Conservation (phyloP, 2,797 vertebrate genomes). For the Chrysocyon brachyurus region DNA sequence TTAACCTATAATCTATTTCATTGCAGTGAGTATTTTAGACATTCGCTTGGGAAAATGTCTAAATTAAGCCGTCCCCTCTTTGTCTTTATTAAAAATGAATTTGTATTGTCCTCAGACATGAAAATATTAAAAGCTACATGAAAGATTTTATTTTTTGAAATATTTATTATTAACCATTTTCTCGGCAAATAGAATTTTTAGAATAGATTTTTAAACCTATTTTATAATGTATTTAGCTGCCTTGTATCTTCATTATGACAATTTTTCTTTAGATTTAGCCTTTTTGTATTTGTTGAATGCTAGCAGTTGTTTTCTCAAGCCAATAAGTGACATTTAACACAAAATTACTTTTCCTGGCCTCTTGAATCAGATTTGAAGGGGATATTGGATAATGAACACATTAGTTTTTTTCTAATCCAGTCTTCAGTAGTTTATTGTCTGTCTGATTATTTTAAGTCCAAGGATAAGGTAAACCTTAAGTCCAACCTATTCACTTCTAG, state of each 20-base stretch:
- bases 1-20: conserved; percentile 55
- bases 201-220: not conserved
- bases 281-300: not conserved
- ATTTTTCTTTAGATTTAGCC: conserved; percentile 23
- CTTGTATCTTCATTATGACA: not conserved
- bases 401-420: not conserved
- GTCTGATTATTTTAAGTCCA: not conserved
- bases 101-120: conserved; percentile 3
- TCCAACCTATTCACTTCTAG: not conserved
- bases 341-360: conserved; percentile 34
- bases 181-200: not conserved
- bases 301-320: conserved; percentile 5
- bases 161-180: conserved; percentile 33
- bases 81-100: not conserved
- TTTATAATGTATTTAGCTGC: not conserved
- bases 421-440: conserved; percentile 11
- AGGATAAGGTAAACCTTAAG: not conserved
- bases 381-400: not conserved
- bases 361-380: not conserved
- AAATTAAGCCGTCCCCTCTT: not conserved
- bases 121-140: conserved; percentile 20
- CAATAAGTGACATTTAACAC: not conserved
- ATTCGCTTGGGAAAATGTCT: conserved; percentile 5
- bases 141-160: conserved; percentile 5
- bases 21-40: conserved; percentile 18